Evolutionary conservation across 1,140 invertebrate genomes (phyloP).

Genomic region (Papilio aristodemus): DNA sequence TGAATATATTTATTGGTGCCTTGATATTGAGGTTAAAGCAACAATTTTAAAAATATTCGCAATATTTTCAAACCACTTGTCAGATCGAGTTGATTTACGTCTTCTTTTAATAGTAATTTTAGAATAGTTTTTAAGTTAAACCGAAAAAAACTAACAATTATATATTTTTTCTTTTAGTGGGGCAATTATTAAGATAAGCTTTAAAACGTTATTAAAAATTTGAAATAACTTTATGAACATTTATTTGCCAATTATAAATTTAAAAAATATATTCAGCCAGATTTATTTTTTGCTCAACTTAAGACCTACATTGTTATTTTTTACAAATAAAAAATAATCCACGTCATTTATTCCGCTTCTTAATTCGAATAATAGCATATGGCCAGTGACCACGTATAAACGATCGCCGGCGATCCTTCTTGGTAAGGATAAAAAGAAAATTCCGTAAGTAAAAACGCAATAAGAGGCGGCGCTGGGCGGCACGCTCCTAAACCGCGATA

Average conservation of each 20-base stretch:
- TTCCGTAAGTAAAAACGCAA: slow-evolving; percentile 54
- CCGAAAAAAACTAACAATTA: too few relatives aligned
- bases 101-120: too few relatives aligned
- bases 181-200: too few relatives aligned
- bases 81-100: background rate
- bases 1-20: background rate
- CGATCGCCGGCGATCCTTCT: slow-evolving; percentile 33
- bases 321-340: background rate
- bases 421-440: slow-evolving; percentile 60
- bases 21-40: slow-evolving; percentile 3
- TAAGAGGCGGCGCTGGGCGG: slow-evolving; percentile 63
- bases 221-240: too few relatives aligned
- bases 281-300: background rate
- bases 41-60: slow-evolving; percentile 1
- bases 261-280: background rate
- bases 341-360: slow-evolving; percentile 27
- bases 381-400: slow-evolving; percentile 44
- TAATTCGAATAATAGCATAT: slow-evolving; percentile 44
- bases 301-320: background rate
- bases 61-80: background rate
- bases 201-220: too few relatives aligned
- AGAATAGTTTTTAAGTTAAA: too few relatives aligned
- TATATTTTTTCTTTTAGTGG: too few relatives aligned
- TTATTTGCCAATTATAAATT: too few relatives aligned
- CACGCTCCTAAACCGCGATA: slow-evolving; percentile 57